These are phyloP conservation scores for Ceramica pisi DNA, from an alignment of 2,888 invertebrate species.

Conservation along the genomic window DNA sequence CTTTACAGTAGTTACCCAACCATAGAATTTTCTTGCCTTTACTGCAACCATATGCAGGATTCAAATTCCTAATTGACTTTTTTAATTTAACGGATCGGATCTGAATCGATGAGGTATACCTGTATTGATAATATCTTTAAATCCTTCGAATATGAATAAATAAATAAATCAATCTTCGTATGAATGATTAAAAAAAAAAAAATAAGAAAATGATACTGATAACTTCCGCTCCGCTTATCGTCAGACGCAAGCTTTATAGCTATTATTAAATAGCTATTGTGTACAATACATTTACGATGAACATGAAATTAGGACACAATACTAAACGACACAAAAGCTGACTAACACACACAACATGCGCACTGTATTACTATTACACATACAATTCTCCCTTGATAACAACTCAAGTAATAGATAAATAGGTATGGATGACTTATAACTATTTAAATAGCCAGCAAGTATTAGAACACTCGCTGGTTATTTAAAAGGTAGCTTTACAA, in stretches of 20 bases:
- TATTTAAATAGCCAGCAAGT: background rate
- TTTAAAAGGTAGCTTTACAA: background rate
- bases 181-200: background rate
- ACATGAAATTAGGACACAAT: slow-evolving; percentile 20
- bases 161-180: background rate
- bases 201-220: background rate
- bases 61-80: background rate
- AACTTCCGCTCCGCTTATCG: slow-evolving; percentile 5
- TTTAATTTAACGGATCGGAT: background rate
- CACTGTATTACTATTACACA: slow-evolving; percentile 8
- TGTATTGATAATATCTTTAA: background rate
- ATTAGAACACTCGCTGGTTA: background rate
- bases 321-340: slow-evolving; percentile 28
- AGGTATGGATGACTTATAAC: background rate
- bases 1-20: background rate
- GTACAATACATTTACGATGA: slow-evolving; percentile 8
- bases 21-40: background rate
- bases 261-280: background rate
- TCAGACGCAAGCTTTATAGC: slow-evolving; percentile 21
- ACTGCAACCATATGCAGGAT: no score
- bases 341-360: background rate
- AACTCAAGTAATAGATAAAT: background rate
- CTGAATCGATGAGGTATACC: background rate
- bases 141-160: background rate
- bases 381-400: background rate